Base-by-base conservation (phyloP, 23 tunicate genomes). In the Diplosoma virens region DNA sequence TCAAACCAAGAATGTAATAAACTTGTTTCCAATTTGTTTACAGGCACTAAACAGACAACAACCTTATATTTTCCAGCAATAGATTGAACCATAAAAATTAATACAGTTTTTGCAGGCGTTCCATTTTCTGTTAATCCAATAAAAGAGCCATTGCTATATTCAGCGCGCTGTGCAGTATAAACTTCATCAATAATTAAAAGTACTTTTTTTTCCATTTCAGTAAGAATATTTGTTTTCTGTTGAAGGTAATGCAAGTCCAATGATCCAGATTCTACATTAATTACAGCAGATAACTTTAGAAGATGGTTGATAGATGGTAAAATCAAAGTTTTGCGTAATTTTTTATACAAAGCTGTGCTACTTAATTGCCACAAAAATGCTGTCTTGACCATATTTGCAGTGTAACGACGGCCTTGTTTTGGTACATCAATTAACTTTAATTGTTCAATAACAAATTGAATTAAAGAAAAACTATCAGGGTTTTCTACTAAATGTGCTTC, bases 121-220 rank as follows among this genome's bases (percentile, higher is more conserved):
- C 79, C 79, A 5, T 30, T 32, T 29, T 73, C 68, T 16, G 79
- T 73, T 29, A 73, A 73, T 4, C 79, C 79, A 73, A 73, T 25
- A 30, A 50, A 73, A 52, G 33, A 5, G 3, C 69, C 79, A 73
- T 73, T 73, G 16, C 30, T 14, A 67, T 73, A 73, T 22, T 73
- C 79, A 25, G 53, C 36, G 14, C 69, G 63, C 25, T 73, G 64
- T 27, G 79, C 79, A 18, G 79, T 53, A 50, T 73, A 47, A 4
- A 73, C 79, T 47, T 73, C 79, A 50, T 53, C 79, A n/a, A 73
- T 17, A 32, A 73, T 53, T 25, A 73, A 30, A 26, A 53, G 27
- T 3, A 73, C 79, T 3, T 52, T 24, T 50, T 29, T 30, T 73
- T 53, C 64, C 16, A 7, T 20, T 32, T 73, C 30, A 53, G 5